Percentiles rank a stretch among this genome's conserved stretches.
These are phyloP conservation scores for Meloidogyne hapla DNA, from an alignment of 1,140 invertebrate genomes.

Conservation along the genomic window DNA sequence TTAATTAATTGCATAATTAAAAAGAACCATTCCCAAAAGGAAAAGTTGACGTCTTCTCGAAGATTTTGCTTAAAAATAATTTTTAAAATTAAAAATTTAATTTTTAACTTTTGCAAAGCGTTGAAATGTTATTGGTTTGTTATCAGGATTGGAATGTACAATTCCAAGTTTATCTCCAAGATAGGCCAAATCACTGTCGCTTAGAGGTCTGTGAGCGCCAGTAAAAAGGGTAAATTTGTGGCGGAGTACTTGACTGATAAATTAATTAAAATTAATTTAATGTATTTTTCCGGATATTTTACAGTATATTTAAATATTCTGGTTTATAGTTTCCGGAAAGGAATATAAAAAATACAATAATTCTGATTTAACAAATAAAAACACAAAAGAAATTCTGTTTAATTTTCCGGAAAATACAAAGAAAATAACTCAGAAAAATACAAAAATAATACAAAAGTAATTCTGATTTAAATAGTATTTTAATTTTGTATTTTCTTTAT, in stretches of 20 bases:
- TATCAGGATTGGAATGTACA: constrained; percentile 43
- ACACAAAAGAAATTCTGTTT: too few relatives aligned
- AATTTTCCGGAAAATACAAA: too few relatives aligned
- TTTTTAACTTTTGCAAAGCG: constrained; percentile 57
- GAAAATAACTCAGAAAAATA: too few relatives aligned
- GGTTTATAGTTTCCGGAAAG: too few relatives aligned
- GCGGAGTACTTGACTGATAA: constrained; percentile 49
- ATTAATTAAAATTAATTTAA: background rate
- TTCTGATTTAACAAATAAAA: too few relatives aligned
- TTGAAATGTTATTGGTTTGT: constrained; percentile 62
- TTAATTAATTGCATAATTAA: constrained; percentile 64
- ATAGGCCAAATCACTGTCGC: constrained; percentile 55
- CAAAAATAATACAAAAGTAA: too few relatives aligned
- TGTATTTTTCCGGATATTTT: too few relatives aligned
- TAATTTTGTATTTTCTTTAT: background rate
- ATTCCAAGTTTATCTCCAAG: constrained; percentile 57
- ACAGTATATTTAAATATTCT: too few relatives aligned
- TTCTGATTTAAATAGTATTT: background rate
- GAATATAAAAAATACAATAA: too few relatives aligned
- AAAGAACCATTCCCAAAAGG: constrained; percentile 65
- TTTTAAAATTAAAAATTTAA: background rate
- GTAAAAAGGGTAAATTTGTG: constrained; percentile 62
- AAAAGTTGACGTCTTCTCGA: constrained; percentile 59
- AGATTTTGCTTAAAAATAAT: constrained; percentile 54
- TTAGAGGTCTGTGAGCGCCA: constrained; percentile 55